Evolutionary conservation across 2,113 vertebrate species (phyloP), one percentile per base, ranked within the genome.

Genomic region (Sturnira hondurensis): DNA sequence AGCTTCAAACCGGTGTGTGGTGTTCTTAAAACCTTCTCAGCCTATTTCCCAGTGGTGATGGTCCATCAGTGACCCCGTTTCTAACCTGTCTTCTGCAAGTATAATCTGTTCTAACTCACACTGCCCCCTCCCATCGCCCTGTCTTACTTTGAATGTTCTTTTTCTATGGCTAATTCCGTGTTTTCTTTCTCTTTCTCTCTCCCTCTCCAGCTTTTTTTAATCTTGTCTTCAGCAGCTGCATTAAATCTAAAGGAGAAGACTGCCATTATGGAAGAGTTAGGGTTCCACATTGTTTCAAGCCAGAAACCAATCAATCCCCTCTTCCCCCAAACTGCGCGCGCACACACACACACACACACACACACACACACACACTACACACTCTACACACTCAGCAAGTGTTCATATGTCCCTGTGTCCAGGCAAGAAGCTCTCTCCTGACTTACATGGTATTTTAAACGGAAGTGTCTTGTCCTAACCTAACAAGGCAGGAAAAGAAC

Each of bases 131-230:
- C 92, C 90, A 92, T 96, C 56, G 88, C 95, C 94, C 87, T 93
- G 54, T 94, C 97, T 95, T 95, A 96, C 98, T 98, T 96, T 96
- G 47, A 97, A 97, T 89, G 96, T 89, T 96, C 95, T 93, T 96
- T 97, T 94, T 98, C 96, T 98, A 97, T 95, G 95, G 98, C 98
- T 98, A 98, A 98, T 97, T 96, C 96, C 97, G 94, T 98, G 96
- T 98, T 91, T 98, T 98, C 98, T 98, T 97, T 97, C 87, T 97
- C 97, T 97, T 98, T 99, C 98, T 99, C 98, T 99, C 97, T 98
- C 97, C 98, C 95, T 98, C 98, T 99, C 94, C 98, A 99, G 99
- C 99, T 99, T 99, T 99, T 99, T 99, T 99, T 99, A 99, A 99
- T 99, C 99, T 99, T 98, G 98, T 99, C 98, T 99, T 98, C 99